Conservation (phyloP, 1,140 invertebrate genomes). For the Aphis craccivora region DNA sequence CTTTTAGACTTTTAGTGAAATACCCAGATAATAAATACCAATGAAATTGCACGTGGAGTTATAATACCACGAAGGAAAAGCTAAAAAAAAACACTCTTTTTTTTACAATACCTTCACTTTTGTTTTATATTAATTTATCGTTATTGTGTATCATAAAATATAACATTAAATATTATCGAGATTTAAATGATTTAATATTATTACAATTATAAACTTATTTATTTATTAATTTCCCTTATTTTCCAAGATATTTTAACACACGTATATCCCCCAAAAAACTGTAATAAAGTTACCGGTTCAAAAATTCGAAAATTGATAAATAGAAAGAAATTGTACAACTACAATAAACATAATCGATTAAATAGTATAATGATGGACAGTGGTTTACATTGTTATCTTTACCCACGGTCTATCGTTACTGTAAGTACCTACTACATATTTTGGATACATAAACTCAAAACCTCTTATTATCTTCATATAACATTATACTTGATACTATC, state of each 20-base stretch:
- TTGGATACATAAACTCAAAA: neutral
- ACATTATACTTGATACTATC: neutral
- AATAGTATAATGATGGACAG: too few species aligned
- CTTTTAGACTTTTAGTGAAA: too few species aligned
- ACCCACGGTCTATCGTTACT: neutral
- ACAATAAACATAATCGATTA: too few species aligned
- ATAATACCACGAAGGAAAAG: neutral
- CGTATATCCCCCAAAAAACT: neutral
- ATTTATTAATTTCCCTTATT: neutral
- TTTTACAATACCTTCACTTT: too few species aligned
- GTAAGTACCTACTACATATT: neutral
- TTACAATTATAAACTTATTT: neutral
- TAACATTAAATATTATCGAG: too few species aligned
- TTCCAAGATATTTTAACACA: neutral
- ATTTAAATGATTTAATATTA: too few species aligned
- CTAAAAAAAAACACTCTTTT: neutral
- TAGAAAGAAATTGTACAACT: too few species aligned
- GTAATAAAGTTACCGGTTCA: neutral
- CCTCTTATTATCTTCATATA: neutral
- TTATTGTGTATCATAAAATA: too few species aligned
- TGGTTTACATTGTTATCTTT: too few species aligned
- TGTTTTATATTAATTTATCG: neutral
- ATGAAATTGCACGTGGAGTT: neutral
- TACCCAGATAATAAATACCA: neutral
- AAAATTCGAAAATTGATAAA: neutral